Base-by-base conservation (phyloP, 1,140 invertebrate species). In the Drosophila cardini region DNA sequence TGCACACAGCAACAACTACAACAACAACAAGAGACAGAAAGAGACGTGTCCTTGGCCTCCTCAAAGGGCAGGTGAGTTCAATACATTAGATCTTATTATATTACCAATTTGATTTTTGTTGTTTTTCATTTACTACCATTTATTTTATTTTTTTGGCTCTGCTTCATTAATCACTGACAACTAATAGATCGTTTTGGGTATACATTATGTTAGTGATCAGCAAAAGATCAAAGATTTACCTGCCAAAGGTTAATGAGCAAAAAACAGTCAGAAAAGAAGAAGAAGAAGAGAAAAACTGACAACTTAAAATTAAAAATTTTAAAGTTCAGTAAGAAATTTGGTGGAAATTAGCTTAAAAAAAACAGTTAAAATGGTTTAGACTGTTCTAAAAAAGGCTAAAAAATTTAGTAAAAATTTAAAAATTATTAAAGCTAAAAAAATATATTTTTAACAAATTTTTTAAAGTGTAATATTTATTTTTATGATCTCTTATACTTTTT, bases 11-110 rank as follows among this genome's bases (percentile, higher is more conserved):
- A 57, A 55, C 48, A 62, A 38, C 55, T 53, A 45, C 58, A 40
- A 34, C 40, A 42, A 40, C 42, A 61, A 48, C 57, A 73, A 73
- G 45, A 13, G 61, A 40, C 43, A 57, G 42, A 71, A 36, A 32
- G 21, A 26, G 42, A 7, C 56, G 70, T 82, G 75, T 87, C 83
- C 83, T 87, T 87, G 83, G 83, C 83, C 83, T 71, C 74, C 32
- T 15, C 45, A 69, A 75, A 69, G 63, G 75, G 64, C 82, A 86
- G 82, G 82, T 86, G 72, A 86, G 82, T 83, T 69, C 74, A 78
- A 76, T 64, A 26, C 21, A 70, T 55, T 53, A 56, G 45, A 58
- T 52, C 18, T 60, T 34, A 60, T 60, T 40, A 67, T 62, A 55
- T 67, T 57, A 43, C 21, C 2, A 26, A 43, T 64, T 65, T n/a